Base-by-base conservation (phyloP, 2,888 invertebrate genomes). In the Lordiphosa andalusiaca region DNA sequence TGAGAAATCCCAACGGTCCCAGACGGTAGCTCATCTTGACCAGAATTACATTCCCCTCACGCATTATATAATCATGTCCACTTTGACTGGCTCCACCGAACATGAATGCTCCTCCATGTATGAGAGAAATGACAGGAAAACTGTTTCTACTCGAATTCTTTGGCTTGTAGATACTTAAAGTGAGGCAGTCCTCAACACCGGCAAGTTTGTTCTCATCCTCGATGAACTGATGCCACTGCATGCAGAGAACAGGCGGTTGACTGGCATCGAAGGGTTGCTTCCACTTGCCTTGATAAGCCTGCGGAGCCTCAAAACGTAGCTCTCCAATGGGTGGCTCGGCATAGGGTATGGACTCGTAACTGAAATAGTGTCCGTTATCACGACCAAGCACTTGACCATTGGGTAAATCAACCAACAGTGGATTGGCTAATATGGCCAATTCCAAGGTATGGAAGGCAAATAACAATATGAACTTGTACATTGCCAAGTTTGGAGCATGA, bases 61-160 rank as follows among this genome's bases (percentile, higher is more conserved):
- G 92, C 92, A 95, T 92, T 0, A 95, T 69, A 64, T 91, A 90
- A 6, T 90, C 87, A 0, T 93, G 91, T 1, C 92, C 92, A 6
- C 88, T 87, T 0, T 91, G 91, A 0, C n/a, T 0, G 0, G 66
- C 41, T 2, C 90, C 88, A 0, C 94, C 93, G 71, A 92, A 93
- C 92, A 94, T 94, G 85, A 92, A 94, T n/a, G 92, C 93, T 0
- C 94, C 92, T 0, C 94, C 94, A 69, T 94, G 94, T 57, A 94
- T 92, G 82, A 89, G 92, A 1, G 93, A 91, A 41, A 94, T 70
- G 0, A 94, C 94, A 0, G 94, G 93, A 30, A 92, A 89, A 10
- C 21, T 54, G 0, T 5, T 47, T 0, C 51, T 48, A 1, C 6
- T 51, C 4, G 7, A 9, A 12, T 44, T 66, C 19, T 78, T 85